These are phyloP conservation scores for Drosophila ambigua DNA, from an alignment of 1,140 invertebrate species.

Conservation along the genomic window DNA sequence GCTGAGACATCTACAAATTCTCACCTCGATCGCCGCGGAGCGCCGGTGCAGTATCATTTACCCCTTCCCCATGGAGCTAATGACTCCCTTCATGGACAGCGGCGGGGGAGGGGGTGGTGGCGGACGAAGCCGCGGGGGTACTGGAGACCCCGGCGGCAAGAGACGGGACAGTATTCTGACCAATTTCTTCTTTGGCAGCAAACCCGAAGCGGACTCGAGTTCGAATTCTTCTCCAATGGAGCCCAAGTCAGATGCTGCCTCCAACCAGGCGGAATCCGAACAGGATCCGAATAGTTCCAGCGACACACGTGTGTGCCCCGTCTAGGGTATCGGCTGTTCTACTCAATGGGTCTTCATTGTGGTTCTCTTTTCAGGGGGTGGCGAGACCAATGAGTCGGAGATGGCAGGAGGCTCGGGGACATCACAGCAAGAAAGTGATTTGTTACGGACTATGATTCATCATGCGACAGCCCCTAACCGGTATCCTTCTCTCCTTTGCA, in stretches of 20 bases:
- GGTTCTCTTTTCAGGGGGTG: too few relatives aligned
- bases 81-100: slow-evolving; percentile 37
- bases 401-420: not conserved
- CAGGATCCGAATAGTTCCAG: too few relatives aligned
- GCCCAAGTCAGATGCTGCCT: not conserved
- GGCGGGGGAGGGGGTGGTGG: slow-evolving; percentile 2
- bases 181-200: slow-evolving; percentile 10
- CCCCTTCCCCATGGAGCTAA: slow-evolving; percentile 93
- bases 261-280: too few relatives aligned
- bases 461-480: not conserved
- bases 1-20: slow-evolving; percentile 87
- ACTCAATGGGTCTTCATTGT: too few relatives aligned
- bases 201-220: not conserved
- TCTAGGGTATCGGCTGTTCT: too few relatives aligned
- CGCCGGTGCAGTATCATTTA: slow-evolving; percentile 99
- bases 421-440: not conserved
- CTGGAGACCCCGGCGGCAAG: not conserved
- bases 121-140: not conserved
- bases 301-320: too few relatives aligned
- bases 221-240: too few relatives aligned
- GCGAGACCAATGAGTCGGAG: too few relatives aligned
- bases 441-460: slow-evolving; percentile 6
- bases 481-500: not conserved
- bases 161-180: not conserved
- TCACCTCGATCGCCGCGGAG: slow-evolving; percentile 97